These are phyloP conservation scores for Agrochola lychnidis DNA, from an alignment of 2,888 invertebrate genomes.

Conservation along the genomic window DNA sequence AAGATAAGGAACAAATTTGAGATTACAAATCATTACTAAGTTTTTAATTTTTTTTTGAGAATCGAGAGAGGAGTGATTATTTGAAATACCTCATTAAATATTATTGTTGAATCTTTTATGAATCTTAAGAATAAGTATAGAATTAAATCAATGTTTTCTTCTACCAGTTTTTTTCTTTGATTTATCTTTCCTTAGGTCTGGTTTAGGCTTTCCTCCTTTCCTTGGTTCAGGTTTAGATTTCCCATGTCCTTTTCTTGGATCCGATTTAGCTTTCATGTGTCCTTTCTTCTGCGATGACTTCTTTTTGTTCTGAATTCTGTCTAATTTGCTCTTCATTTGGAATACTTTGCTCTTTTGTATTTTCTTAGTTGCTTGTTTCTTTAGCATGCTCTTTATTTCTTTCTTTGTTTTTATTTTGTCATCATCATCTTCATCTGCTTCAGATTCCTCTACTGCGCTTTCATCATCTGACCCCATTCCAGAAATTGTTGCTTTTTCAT, in stretches of 20 bases:
- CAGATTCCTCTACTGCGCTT: conserved; percentile 74
- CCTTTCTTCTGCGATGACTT: conserved; percentile 89
- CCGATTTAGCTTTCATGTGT: conserved; percentile 71
- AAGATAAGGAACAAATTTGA: neutral
- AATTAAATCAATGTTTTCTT: conserved; percentile 79
- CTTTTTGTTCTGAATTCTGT: conserved; percentile 93
- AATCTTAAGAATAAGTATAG: conserved; percentile 36
- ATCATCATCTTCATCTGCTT: conserved; percentile 78
- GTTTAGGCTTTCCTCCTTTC: conserved; percentile 71
- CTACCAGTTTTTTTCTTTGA: conserved; percentile 83
- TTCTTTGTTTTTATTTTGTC: conserved; percentile 90
- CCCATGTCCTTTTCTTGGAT: conserved; percentile 74
- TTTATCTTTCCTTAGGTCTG: conserved; percentile 80
- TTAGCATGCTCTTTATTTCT: conserved; percentile 93
- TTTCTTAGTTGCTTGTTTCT: conserved; percentile 93
- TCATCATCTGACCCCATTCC: conserved; percentile 85
- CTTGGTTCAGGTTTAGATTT: conserved; percentile 69
- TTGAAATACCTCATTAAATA: conserved; percentile 55
- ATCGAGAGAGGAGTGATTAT: conserved; percentile 19
- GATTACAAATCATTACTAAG: conserved; percentile 5
- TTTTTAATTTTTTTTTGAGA: neutral
- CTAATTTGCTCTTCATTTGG: conserved; percentile 93
- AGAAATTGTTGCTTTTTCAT: conserved; percentile 71
- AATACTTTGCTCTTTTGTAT: conserved; percentile 95
- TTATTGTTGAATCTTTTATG: conserved; percentile 37